These are phyloP conservation scores for Sylvia borin DNA, from an alignment of 2,797 vertebrate genomes.

Conservation along the genomic window DNA sequence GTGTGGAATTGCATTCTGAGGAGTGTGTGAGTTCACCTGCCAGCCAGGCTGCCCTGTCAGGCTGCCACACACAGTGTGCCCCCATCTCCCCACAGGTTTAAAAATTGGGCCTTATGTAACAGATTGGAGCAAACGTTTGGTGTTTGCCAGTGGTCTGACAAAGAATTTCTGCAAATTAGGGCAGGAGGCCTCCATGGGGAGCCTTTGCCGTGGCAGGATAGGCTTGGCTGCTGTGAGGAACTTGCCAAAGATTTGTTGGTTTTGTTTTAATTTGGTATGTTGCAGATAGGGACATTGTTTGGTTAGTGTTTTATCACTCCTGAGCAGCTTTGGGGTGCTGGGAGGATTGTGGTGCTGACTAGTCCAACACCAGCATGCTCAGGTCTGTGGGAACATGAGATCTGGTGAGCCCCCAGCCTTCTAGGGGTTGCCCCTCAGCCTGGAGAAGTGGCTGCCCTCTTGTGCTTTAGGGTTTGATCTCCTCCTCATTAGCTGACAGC, in stretches of 20 bases:
- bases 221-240: background rate
- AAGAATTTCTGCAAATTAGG: conserved; percentile 55
- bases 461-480: background rate
- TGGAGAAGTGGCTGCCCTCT: background rate
- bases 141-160: conserved; percentile 56
- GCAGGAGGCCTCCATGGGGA: conserved; percentile 65
- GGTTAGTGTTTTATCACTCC: background rate
- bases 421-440: background rate
- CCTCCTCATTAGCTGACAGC: fast-evolving
- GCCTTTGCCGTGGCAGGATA: background rate
- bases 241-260: conserved; percentile 25
- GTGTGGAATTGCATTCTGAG: background rate
- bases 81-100: background rate
- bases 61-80: background rate
- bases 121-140: conserved; percentile 40
- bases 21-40: background rate
- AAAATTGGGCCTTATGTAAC: conserved; percentile 50
- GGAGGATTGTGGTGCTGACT: background rate
- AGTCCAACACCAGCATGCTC: background rate
- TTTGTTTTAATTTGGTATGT: background rate
- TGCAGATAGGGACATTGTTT: background rate
- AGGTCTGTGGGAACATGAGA: fast-evolving
- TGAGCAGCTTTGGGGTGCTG: background rate
- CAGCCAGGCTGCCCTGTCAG: background rate
- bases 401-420: background rate